Conservation (phyloP, 1,140 invertebrate species). For the Tetragnatha versicolor region DNA sequence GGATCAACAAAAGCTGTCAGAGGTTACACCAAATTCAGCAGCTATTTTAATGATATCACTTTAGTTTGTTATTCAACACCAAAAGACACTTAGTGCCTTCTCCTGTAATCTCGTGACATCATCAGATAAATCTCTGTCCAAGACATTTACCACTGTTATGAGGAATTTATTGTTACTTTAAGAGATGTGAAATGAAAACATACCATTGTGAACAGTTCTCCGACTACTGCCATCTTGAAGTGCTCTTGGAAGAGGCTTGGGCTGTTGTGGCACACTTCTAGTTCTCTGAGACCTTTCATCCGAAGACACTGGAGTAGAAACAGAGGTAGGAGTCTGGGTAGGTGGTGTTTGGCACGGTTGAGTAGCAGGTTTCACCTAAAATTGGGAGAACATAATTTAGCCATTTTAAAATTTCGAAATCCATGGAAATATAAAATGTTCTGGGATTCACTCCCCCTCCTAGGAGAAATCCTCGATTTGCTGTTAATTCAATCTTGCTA, state of each 20-base stretch:
- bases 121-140: too few relatives aligned
- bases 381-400: not conserved
- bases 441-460: too few relatives aligned
- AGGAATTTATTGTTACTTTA: too few relatives aligned
- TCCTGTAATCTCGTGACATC: too few relatives aligned
- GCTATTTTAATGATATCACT: too few relatives aligned
- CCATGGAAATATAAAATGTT: not conserved
- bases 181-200: too few relatives aligned
- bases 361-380: constrained; percentile 35
- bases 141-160: too few relatives aligned
- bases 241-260: constrained; percentile 43
- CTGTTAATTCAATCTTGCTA: not conserved
- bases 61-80: too few relatives aligned
- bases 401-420: not conserved
- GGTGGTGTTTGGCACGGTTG: constrained; percentile 34
- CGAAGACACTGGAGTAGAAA: constrained; percentile 46
- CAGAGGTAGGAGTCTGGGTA: constrained; percentile 40
- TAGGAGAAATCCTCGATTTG: not conserved
- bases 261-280: constrained; percentile 45
- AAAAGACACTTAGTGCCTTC: too few relatives aligned
- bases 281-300: constrained; percentile 38
- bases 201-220: constrained; percentile 43
- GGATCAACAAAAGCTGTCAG: too few relatives aligned
- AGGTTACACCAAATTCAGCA: too few relatives aligned
- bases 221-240: constrained; percentile 30